phyloP scores from a whole-genome alignment of 2,113 vertebrate species.

The Alosa alosa region DNA sequence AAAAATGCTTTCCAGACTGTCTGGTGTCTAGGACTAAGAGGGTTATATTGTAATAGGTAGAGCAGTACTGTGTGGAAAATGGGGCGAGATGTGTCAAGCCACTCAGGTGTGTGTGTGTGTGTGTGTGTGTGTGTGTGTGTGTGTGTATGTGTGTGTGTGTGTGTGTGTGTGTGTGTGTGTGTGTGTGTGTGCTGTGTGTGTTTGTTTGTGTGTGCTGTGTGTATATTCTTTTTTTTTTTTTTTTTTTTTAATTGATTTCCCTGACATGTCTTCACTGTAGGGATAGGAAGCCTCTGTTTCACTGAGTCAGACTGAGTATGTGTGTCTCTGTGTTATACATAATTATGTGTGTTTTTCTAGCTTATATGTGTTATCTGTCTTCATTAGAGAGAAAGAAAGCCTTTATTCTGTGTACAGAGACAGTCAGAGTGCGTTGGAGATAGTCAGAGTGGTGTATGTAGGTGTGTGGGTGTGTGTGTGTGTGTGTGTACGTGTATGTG shows the following conservation, averaged over 20 bases:
- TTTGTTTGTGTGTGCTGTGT: background rate
- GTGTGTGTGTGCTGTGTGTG: background rate
- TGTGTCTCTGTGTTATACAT: background rate
- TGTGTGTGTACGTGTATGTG: background rate
- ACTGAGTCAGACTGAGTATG: background rate
- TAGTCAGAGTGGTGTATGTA: background rate
- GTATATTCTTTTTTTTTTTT: background rate
- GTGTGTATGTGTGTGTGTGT: background rate
- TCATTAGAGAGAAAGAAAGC: background rate
- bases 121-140: background rate
- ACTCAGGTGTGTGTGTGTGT: background rate
- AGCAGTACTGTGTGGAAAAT: background rate
- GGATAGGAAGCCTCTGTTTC: background rate
- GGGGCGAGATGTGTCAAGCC: background rate
- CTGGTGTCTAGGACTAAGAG: background rate
- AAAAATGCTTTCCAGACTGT: conserved; percentile 14
- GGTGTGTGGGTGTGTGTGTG: conserved; percentile 2
- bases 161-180: conserved; percentile 4
- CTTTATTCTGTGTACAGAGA: background rate
- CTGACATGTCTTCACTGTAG: background rate
- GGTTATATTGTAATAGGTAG: background rate
- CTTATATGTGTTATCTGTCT: background rate
- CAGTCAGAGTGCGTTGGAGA: background rate
- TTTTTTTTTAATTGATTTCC: background rate
- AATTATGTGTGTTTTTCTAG: background rate